Conservation (phyloP, 2,888 invertebrate species). For the Hartigia nigra region DNA sequence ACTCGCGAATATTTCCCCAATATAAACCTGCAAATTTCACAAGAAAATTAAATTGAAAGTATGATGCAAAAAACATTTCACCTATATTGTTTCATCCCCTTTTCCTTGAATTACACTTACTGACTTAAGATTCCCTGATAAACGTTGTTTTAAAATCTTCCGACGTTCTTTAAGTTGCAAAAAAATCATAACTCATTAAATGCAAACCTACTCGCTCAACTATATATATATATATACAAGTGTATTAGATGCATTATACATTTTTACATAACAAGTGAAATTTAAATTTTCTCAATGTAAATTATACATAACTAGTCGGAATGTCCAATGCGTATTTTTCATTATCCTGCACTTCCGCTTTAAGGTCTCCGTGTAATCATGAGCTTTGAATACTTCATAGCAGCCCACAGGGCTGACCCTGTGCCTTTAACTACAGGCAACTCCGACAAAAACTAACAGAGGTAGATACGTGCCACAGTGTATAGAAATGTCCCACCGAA, state of each 20-base stretch:
- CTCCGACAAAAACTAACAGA: not conserved
- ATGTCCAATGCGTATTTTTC: not conserved
- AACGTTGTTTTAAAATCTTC: not conserved
- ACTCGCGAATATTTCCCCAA: not conserved
- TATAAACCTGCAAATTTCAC: not conserved
- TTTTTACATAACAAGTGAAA: not conserved
- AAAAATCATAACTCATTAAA: too few relatives aligned
- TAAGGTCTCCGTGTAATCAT: slow-evolving; percentile 20
- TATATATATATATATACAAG: too few relatives aligned
- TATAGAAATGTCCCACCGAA: not conserved
- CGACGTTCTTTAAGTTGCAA: not conserved
- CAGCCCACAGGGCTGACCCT: slow-evolving; percentile 22
- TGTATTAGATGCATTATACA: not conserved
- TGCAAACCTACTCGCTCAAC: too few relatives aligned
- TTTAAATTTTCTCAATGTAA: not conserved
- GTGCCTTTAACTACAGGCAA: not conserved
- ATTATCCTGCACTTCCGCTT: slow-evolving; percentile 4
- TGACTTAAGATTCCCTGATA: not conserved
- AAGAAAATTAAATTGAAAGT: not conserved
- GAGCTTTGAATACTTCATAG: slow-evolving; percentile 20
- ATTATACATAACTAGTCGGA: not conserved
- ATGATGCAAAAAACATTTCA: not conserved
- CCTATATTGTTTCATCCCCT: too few relatives aligned
- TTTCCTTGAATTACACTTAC: too few relatives aligned
- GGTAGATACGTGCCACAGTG: not conserved